Evolutionary conservation across 2,797 vertebrate genomes (phyloP).

Genomic region (Micropoecilia bifurca): DNA sequence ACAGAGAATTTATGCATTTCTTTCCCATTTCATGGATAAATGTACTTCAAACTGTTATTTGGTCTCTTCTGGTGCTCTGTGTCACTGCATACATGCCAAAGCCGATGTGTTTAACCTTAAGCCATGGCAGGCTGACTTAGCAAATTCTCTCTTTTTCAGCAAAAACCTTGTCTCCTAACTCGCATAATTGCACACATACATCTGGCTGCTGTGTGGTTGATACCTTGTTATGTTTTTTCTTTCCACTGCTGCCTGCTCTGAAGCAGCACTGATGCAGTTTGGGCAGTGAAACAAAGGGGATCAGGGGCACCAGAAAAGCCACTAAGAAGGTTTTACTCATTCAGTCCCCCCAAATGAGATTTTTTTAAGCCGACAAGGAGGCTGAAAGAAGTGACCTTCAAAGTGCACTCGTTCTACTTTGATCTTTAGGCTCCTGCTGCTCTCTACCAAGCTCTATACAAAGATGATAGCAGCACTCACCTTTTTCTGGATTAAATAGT

Average conservation of each 20-base stretch:
- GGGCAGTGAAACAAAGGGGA: conserved; percentile 64
- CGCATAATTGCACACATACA: conserved; percentile 42
- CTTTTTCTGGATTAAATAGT: conserved; percentile 44
- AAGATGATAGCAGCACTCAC: conserved; percentile 41
- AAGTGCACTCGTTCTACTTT: conserved; percentile 57
- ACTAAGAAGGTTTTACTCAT: conserved; percentile 64
- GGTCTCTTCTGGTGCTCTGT: conserved; percentile 26
- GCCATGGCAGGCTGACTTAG: conserved; percentile 42
- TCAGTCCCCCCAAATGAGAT: conserved; percentile 58
- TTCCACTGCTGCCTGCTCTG: conserved; percentile 34
- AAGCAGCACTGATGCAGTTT: conserved; percentile 53
- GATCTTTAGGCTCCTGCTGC: conserved; percentile 53
- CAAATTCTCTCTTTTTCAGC: conserved; percentile 46
- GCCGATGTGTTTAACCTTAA: conserved; percentile 49
- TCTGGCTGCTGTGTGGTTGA: conserved; percentile 48
- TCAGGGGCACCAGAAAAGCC: conserved; percentile 67
- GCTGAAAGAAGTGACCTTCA: conserved; percentile 70
- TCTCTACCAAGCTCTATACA: conserved; percentile 46
- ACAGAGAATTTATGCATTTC: background rate
- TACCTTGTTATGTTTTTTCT: conserved; percentile 21
- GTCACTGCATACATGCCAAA: conserved; percentile 34
- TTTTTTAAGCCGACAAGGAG: conserved; percentile 49
- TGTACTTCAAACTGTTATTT: conserved; percentile 24
- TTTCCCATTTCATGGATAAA: conserved; percentile 9
- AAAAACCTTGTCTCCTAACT: conserved; percentile 31